Base-by-base conservation (phyloP, 2,113 vertebrate species). In the Clarias macrocephalus region DNA sequence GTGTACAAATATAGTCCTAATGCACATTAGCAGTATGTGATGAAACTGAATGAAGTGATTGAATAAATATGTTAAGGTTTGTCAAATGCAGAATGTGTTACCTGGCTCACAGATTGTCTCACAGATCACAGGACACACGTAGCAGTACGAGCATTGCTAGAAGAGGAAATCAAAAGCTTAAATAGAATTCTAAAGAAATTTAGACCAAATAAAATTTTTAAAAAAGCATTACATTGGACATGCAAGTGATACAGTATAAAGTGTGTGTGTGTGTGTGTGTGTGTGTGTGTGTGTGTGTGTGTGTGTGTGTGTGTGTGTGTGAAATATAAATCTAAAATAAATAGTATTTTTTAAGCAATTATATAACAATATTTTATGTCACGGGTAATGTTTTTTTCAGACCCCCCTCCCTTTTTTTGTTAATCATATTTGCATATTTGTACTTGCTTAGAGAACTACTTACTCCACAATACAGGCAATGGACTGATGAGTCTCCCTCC, bases 71-170 rank as follows among this genome's bases (percentile, higher is more conserved):
- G 19, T 25, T 79, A 18, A 79, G 7, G 52, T 56, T 79, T 57
- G 52, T 30, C 30, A 57, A 15, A 54, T n/a, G 21, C 15, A 21
- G 42, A 63, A 37, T 28, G 52, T n/a, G 48, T 92, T 90, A 97
- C 97, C 97, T 77, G 97, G 96, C 4, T 94, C 89, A 91, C 97
- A 98, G 86, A 97, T 88, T 0, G 96, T 96, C 76, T 97, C 96
- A 75, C 97, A 97, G 88, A 97, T 88, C 65, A 97, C 90, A 3
- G 96, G 96, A 88, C 97, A 98, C 66, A 97, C 86, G 85, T 94
- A 96, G 89, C 97, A 98, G 70, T 95, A 96, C 30, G 95, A 93
- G 63, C 97, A 97, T 81, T 93, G 91, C 96, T 97, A 90, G 16
- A 12, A 19, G 30, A 65, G 48, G 21, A 84, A 7, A 62, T 11